These are phyloP conservation scores for Dryas iulia DNA, from an alignment of 1,140 invertebrate species.

Conservation along the genomic window DNA sequence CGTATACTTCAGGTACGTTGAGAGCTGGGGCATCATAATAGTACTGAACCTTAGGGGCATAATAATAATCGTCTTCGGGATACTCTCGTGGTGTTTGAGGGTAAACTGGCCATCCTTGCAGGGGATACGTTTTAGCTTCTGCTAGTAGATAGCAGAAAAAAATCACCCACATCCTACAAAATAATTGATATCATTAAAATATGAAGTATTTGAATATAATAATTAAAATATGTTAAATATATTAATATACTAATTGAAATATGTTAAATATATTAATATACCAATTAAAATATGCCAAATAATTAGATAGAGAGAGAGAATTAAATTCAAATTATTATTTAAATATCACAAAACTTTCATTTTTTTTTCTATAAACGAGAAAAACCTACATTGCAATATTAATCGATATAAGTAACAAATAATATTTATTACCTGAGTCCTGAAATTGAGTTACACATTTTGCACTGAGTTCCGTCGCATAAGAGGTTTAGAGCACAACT, in stretches of 20 bases:
- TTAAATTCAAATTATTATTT: neutral
- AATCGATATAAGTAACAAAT: neutral
- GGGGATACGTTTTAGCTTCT: conserved; percentile 60
- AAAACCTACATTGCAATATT: neutral
- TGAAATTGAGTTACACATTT: conserved; percentile 57
- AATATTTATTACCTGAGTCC: conserved; percentile 36
- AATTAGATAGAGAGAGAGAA: too few relatives aligned
- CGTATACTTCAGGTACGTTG: conserved; percentile 61
- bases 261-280: too few relatives aligned
- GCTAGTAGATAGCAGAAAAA: conserved; percentile 64
- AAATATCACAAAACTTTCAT: neutral
- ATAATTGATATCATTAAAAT: neutral
- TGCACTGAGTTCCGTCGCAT: conserved; percentile 43
- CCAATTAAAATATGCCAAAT: too few relatives aligned
- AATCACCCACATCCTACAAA: conserved; percentile 60
- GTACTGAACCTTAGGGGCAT: conserved; percentile 67
- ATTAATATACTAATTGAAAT: too few relatives aligned
- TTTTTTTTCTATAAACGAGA: too few relatives aligned
- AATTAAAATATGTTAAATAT: neutral
- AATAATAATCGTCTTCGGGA: conserved; percentile 68
- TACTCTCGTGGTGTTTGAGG: conserved; percentile 68
- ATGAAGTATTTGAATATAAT: neutral
- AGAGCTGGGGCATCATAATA: conserved; percentile 63
- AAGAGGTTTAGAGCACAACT: conserved; percentile 55
- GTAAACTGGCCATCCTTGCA: conserved; percentile 77